These are phyloP conservation scores for Ferdinandea cuprea DNA, from an alignment of 2,888 invertebrate genomes.

Conservation along the genomic window DNA sequence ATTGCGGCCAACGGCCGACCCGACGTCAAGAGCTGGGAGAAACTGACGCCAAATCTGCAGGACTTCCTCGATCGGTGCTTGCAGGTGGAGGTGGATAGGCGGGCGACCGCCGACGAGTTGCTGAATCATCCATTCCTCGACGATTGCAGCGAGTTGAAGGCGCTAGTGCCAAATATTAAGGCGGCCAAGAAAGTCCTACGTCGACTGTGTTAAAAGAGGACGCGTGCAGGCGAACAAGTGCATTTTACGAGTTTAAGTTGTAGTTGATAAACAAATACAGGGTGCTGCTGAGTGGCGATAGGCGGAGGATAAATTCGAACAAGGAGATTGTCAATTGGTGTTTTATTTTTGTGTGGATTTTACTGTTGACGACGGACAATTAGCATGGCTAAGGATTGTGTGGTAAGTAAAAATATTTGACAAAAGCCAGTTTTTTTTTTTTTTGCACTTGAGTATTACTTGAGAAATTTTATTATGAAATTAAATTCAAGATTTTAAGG, in stretches of 20 bases:
- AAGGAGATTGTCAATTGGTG: neutral
- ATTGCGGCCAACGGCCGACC: conserved; percentile 98
- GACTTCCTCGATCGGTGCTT: conserved; percentile 94
- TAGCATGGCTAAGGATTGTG: conserved; percentile 54
- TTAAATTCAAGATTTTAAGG: too few relatives aligned
- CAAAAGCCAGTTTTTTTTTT: neutral
- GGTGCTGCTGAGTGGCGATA: conserved; percentile 68
- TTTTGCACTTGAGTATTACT: neutral
- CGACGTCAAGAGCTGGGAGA: conserved; percentile 92
- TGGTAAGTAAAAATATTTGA: conserved; percentile 31
- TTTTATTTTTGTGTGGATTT: conserved; percentile 19
- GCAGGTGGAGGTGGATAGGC: conserved; percentile 93
- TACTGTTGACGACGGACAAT: conserved; percentile 5
- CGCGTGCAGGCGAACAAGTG: conserved; percentile 45
- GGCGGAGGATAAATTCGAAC: too few relatives aligned
- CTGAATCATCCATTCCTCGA: conserved; percentile 94
- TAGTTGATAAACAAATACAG: conserved; percentile 69
- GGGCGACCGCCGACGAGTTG: conserved; percentile 94
- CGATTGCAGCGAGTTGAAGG: conserved; percentile 91
- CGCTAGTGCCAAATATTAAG: conserved; percentile 93
- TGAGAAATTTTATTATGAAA: neutral
- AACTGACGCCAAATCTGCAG: conserved; percentile 90
- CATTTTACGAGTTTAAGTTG: conserved; percentile 61
- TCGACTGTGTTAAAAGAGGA: conserved; percentile 81
- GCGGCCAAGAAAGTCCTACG: conserved; percentile 93